Evolutionary conservation across 2,797 vertebrate genomes (phyloP).

Genomic region (Poecile montanus): DNA sequence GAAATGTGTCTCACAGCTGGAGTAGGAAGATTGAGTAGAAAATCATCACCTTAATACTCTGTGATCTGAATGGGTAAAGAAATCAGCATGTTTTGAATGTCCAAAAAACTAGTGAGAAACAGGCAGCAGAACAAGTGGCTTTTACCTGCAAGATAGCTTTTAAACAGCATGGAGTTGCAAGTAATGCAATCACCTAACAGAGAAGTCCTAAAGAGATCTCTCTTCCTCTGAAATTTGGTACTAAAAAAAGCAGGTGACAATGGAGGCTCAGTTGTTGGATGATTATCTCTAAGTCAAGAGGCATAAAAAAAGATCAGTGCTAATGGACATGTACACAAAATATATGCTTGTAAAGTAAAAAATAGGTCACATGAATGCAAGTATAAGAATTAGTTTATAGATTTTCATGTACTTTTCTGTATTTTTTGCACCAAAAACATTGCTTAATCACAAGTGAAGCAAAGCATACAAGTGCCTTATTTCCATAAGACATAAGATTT

Average conservation of each 20-base stretch:
- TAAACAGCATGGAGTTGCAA: neutral
- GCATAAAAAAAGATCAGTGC: neutral
- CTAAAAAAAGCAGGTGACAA: neutral
- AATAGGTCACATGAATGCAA: neutral
- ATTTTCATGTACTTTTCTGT: neutral
- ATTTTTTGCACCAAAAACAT: neutral
- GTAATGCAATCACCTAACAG: neutral
- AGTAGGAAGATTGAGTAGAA: neutral
- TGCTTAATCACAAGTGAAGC: neutral
- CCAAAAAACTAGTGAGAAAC: neutral
- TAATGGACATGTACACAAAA: neutral
- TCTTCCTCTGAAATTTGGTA: neutral
- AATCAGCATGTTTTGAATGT: neutral
- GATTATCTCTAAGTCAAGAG: neutral
- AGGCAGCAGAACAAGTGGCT: neutral
- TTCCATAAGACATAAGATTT: neutral
- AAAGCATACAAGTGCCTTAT: neutral
- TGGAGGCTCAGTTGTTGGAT: neutral
- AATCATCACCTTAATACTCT: neutral
- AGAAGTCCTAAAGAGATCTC: neutral
- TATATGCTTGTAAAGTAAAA: neutral
- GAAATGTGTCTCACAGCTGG: neutral
- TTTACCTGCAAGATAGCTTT: neutral
- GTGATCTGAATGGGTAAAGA: neutral
- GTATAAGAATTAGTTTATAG: neutral